Evolutionary conservation across 2,113 vertebrate species (phyloP).

Genomic region (Ovis aries): ARS-UI_Ramb_v3.0 NC_056070.1:38473501-38474000

Average conservation of each 20-base stretch:
- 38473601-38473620: background rate
- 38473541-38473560: background rate
- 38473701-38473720: background rate
- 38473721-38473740: background rate
- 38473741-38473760: background rate
- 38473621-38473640: background rate
- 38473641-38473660: background rate
- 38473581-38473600: background rate
- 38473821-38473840: background rate
- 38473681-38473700: background rate
- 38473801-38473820: background rate
- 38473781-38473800: no score
- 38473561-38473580: background rate
- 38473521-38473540: background rate
- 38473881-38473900: background rate
- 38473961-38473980: background rate
- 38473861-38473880: background rate
- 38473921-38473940: background rate
- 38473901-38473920: background rate
- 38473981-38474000: background rate
- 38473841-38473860: background rate
- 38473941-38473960: background rate
- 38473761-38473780: background rate
- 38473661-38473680: background rate
- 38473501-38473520: background rate